Conservation (phyloP, 2,888 invertebrate genomes). For the Philereme vetulata region DNA sequence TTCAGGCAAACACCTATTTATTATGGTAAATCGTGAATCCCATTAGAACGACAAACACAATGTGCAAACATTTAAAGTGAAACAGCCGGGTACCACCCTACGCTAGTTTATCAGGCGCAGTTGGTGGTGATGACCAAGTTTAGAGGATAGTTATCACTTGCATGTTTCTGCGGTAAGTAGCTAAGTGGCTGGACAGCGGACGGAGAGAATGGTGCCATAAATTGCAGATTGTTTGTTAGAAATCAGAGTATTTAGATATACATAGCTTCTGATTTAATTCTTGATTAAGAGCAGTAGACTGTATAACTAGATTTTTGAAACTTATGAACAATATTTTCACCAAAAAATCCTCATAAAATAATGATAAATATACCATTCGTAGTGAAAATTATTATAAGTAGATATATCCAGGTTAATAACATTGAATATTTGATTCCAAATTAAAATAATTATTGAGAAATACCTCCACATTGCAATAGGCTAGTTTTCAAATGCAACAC, state of each 20-base stretch:
- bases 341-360: no score
- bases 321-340: no score
- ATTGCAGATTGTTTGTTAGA: no score
- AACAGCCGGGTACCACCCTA: neutral
- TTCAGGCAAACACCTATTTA: neutral
- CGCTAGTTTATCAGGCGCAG: neutral
- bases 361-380: no score
- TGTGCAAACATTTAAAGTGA: constrained; percentile 1
- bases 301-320: no score
- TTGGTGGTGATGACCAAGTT: neutral
- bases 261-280: no score
- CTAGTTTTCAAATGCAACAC: constrained; percentile 5
- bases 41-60: neutral
- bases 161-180: neutral
- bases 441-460: neutral
- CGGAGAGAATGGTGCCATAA: neutral
- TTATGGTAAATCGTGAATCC: neutral
- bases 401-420: no score
- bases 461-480: neutral
- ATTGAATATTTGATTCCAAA: no score
- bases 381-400: no score
- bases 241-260: no score
- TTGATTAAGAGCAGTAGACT: no score
- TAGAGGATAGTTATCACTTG: neutral
- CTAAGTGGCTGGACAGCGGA: neutral